phyloP scores from a whole-genome alignment of 2,113 vertebrate species.

The Cyrtonyx montezumae region DNA sequence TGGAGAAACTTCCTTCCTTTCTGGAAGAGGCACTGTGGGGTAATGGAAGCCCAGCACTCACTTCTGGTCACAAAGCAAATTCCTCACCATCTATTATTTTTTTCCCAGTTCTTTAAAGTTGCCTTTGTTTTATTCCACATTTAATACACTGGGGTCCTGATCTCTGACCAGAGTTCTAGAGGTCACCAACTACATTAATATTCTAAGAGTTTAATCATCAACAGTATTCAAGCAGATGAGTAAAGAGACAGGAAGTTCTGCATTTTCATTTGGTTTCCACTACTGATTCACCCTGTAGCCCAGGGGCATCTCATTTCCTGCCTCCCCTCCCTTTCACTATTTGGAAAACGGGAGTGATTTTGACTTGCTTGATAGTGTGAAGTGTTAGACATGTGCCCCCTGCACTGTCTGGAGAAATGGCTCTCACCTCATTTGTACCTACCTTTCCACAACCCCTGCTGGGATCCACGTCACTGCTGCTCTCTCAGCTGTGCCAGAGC shows the following conservation, averaged over 20 bases:
- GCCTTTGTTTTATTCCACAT: background rate
- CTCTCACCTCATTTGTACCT: background rate
- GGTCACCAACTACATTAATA: conserved; percentile 50
- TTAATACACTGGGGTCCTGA: background rate
- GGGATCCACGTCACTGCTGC: background rate
- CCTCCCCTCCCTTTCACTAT: background rate
- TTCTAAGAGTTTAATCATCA: conserved; percentile 67
- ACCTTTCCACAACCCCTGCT: background rate
- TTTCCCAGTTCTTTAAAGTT: conserved; percentile 18
- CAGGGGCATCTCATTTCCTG: conserved; percentile 62
- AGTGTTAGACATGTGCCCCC: background rate
- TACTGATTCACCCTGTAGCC: conserved; percentile 59
- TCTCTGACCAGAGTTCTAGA: conserved; percentile 16
- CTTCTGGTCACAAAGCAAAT: conserved; percentile 38
- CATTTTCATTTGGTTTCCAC: conserved; percentile 51
- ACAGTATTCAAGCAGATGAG: conserved; percentile 37
- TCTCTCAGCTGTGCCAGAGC: background rate
- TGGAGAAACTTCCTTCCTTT: conserved; percentile 59
- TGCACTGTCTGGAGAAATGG: background rate
- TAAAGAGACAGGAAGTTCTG: conserved; percentile 63
- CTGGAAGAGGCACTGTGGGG: conserved; percentile 32
- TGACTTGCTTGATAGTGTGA: background rate
- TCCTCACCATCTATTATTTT: background rate
- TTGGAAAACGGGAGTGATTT: conserved; percentile 41
- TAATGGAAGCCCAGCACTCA: conserved; percentile 35